phyloP scores from a whole-genome alignment of 2,113 vertebrate genomes.

The Heterocephalus glaber region DNA sequence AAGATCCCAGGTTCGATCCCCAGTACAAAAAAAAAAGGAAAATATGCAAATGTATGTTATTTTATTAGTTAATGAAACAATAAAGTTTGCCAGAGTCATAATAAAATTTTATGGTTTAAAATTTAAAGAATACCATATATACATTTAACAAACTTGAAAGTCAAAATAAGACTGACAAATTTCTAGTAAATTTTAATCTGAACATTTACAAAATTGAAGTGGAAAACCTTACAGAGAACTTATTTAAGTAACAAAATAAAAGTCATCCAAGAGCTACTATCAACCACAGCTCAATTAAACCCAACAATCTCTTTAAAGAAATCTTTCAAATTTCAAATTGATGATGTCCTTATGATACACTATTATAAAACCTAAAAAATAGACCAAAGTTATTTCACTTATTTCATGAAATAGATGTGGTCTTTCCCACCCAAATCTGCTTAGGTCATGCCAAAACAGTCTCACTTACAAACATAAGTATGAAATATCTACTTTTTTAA shows the following conservation, averaged over 20 bases:
- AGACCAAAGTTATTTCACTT: neutral
- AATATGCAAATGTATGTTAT: neutral
- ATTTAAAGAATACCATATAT: neutral
- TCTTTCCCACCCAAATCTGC: conserved; percentile 14
- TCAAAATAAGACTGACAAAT: neutral
- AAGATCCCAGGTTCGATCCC: no score
- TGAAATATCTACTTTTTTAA: neutral
- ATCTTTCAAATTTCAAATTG: neutral
- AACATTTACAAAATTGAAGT: neutral
- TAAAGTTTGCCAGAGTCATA: neutral
- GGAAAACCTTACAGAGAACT: neutral
- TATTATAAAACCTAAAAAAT: conserved; percentile 19
- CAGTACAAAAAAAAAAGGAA: no score
- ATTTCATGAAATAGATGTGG: neutral
- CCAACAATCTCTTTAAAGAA: neutral
- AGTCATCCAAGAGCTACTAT: neutral
- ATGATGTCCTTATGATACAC: neutral
- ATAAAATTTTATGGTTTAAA: neutral
- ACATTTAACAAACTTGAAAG: conserved; percentile 23
- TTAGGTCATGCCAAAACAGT: neutral
- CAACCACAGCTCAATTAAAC: neutral
- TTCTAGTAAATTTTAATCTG: neutral
- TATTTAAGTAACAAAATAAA: neutral
- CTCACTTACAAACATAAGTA: neutral
- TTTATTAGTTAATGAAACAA: neutral